These are phyloP conservation scores for Tapirus indicus DNA, from an alignment of 2,797 vertebrate species.

Conservation along the genomic window DNA sequence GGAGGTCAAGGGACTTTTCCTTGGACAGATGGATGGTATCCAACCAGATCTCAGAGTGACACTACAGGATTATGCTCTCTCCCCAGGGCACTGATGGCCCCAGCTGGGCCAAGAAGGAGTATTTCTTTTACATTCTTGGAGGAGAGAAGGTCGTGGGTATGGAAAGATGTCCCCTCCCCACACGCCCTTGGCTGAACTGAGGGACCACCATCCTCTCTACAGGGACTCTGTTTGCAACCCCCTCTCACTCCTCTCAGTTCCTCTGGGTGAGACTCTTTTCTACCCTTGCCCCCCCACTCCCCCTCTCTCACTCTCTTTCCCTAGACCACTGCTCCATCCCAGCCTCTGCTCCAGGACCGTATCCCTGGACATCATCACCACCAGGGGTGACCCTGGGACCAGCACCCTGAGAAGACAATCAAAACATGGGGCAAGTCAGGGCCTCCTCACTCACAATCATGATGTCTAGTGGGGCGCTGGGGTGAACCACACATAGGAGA, in stretches of 20 bases:
- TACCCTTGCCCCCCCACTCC: fast-evolving
- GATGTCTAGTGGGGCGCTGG: neutral
- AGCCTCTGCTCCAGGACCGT: neutral
- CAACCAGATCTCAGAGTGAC: fast-evolving
- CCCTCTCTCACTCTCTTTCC: fast-evolving
- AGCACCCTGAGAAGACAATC: fast-evolving
- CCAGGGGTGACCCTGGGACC: fast-evolving
- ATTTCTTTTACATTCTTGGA: neutral
- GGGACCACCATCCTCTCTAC: neutral
- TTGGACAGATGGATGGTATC: neutral
- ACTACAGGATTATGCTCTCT: neutral
- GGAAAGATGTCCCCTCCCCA: neutral
- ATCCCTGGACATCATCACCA: neutral
- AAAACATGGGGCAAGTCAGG: neutral
- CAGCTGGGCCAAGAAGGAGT: fast-evolving
- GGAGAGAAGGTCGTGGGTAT: neutral
- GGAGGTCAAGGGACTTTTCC: neutral
- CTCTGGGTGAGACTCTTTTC: neutral
- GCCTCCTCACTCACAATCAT: neutral
- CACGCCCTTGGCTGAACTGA: too few relatives aligned
- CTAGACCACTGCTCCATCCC: fast-evolving
- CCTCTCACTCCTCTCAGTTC: neutral
- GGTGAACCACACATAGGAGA: neutral
- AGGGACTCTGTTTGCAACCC: neutral
- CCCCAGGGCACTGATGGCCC: neutral